phyloP scores from a whole-genome alignment of 2,797 vertebrate genomes.

The Miichthys miiuy region DNA sequence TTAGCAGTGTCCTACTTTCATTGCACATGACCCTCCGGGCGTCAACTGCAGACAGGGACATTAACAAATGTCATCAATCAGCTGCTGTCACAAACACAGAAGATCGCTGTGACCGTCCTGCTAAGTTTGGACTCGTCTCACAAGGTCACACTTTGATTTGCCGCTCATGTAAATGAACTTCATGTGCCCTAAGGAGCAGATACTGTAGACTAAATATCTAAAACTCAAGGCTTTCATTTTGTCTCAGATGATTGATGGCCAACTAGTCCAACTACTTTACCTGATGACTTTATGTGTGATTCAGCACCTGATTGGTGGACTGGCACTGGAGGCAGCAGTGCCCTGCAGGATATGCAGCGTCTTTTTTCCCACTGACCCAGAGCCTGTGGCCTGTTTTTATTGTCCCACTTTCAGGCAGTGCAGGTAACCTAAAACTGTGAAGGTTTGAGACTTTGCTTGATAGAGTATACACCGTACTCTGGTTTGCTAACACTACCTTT shows the following conservation, averaged over 20 bases:
- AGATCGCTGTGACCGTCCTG: not conserved
- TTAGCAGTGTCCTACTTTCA: slow-evolving; percentile 51
- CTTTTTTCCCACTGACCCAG: slow-evolving; percentile 67
- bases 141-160: slow-evolving; percentile 23
- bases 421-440: slow-evolving; percentile 59
- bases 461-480: slow-evolving; percentile 4
- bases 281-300: slow-evolving; percentile 32
- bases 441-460: slow-evolving; percentile 21
- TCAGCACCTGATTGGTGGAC: slow-evolving; percentile 17
- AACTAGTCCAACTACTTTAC: not conserved
- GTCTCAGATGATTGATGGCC: not conserved
- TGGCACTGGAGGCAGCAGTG: slow-evolving; percentile 24
- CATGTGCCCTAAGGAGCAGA: not conserved
- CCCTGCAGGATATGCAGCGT: slow-evolving; percentile 32
- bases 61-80: slow-evolving; percentile 53
- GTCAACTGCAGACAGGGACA: slow-evolving; percentile 30
- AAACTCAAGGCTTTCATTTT: not conserved
- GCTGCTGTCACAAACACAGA: slow-evolving; percentile 45
- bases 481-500: slow-evolving; percentile 11
- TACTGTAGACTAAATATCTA: not conserved
- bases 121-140: slow-evolving; percentile 19
- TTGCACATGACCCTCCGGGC: slow-evolving; percentile 13
- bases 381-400: slow-evolving; percentile 64
- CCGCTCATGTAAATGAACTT: not conserved
- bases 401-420: slow-evolving; percentile 63